phyloP scores from a whole-genome alignment of 2,888 invertebrate genomes.

The Drosophila cracens region DNA sequence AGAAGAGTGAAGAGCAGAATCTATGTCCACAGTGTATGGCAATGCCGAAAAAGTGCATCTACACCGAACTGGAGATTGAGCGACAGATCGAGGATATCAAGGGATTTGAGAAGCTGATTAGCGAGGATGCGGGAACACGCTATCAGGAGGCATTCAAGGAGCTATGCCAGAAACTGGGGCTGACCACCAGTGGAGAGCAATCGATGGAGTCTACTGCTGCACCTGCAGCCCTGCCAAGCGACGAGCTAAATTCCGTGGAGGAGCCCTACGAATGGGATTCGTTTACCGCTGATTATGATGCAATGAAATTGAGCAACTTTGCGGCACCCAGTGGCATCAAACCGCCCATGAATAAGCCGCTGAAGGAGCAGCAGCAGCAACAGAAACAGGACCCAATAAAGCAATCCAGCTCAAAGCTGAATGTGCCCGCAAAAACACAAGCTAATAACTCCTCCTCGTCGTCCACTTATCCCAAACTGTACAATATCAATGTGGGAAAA shows the following conservation, averaged over 20 bases:
- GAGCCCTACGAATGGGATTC: slow-evolving; percentile 25
- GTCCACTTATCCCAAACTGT: slow-evolving; percentile 29
- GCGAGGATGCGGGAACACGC: slow-evolving; percentile 25
- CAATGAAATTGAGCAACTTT: slow-evolving; percentile 25
- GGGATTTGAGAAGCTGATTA: slow-evolving; percentile 32
- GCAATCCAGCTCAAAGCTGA: background rate
- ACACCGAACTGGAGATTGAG: slow-evolving; percentile 66
- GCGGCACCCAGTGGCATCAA: slow-evolving; percentile 11
- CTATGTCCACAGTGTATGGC: slow-evolving; percentile 46
- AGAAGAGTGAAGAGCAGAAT: slow-evolving; percentile 26
- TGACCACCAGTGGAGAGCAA: slow-evolving; percentile 26
- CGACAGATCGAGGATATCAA: slow-evolving; percentile 66
- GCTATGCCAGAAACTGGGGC: slow-evolving; percentile 61
- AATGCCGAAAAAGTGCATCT: slow-evolving; percentile 25
- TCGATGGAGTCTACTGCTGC: background rate
- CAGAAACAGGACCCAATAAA: background rate
- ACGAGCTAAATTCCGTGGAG: slow-evolving; percentile 9
- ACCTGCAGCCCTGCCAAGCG: background rate
- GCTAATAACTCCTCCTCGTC: slow-evolving; percentile 14
- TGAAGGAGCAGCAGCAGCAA: slow-evolving; percentile 4
- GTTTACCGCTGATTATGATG: slow-evolving; percentile 4
- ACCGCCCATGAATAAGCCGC: slow-evolving; percentile 14
- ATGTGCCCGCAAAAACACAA: slow-evolving; percentile 9
- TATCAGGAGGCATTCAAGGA: slow-evolving; percentile 63
- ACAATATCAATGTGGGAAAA: slow-evolving; percentile 41